Evolutionary conservation across 2,113 vertebrate species (phyloP).

Genomic region (Podilymbus podiceps): DNA sequence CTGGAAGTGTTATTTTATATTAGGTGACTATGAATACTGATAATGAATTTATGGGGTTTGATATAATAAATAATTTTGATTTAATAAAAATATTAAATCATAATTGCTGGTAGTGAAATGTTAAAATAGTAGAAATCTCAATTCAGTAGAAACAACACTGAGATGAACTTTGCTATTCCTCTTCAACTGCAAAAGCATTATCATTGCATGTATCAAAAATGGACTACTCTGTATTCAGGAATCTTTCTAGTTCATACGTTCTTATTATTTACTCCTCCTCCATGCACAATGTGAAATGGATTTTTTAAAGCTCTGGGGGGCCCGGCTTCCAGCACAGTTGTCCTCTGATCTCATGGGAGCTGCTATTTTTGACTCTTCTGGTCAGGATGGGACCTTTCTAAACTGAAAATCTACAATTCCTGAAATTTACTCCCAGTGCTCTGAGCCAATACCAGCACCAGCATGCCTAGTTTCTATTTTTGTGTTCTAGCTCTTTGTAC

Average conservation of each 20-base stretch:
- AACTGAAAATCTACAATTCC: neutral
- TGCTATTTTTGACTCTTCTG: neutral
- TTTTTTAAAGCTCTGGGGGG: neutral
- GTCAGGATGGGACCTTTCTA: neutral
- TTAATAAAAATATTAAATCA: neutral
- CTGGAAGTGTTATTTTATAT: neutral
- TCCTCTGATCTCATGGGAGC: neutral
- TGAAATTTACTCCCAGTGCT: neutral
- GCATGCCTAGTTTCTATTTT: neutral
- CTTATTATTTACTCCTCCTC: neutral
- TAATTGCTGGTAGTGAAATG: neutral
- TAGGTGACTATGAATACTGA: neutral
- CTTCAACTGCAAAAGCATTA: neutral
- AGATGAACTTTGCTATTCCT: neutral
- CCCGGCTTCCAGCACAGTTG: neutral
- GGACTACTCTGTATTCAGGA: neutral
- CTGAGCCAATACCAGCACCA: neutral
- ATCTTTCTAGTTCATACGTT: neutral
- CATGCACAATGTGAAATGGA: neutral
- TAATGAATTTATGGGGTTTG: fast-evolving
- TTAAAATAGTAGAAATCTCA: neutral
- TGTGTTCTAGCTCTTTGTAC: neutral
- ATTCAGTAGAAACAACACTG: neutral
- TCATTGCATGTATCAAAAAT: neutral
- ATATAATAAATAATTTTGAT: too few relatives aligned